Evolutionary conservation across 2,113 vertebrate genomes (phyloP).

Genomic region (Heloderma charlesbogerti): DNA sequence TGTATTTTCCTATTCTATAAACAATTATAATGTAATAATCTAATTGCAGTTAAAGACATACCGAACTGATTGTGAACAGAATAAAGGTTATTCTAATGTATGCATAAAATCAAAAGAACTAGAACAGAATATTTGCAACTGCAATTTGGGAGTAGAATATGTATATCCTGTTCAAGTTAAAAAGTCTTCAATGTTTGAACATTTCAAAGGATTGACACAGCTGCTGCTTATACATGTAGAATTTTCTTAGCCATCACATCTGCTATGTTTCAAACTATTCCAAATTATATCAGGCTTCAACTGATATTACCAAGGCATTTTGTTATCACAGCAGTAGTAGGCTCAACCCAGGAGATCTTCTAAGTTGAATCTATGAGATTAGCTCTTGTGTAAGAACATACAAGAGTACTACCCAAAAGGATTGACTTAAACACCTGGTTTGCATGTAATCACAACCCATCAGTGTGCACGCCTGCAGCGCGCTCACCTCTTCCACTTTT

Average conservation of each 20-base stretch:
- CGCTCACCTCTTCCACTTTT: no score
- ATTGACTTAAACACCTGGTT: background rate
- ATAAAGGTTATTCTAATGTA: background rate
- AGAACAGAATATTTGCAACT: background rate
- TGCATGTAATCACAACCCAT: no score
- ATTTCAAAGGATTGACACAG: conserved; percentile 1
- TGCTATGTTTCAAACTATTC: conserved; percentile 12
- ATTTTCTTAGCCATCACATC: conserved; percentile 15
- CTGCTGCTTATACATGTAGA: background rate
- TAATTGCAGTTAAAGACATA: background rate
- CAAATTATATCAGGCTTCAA: background rate
- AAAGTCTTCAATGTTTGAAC: background rate
- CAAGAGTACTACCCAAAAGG: background rate
- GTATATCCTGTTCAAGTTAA: background rate
- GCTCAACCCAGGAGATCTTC: background rate
- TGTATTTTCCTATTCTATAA: background rate
- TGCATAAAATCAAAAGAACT: background rate
- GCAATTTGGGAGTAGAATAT: background rate
- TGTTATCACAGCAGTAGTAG: background rate
- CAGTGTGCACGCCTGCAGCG: no score
- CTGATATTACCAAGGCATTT: background rate
- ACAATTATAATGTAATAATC: background rate
- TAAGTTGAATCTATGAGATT: background rate
- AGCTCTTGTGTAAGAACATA: background rate
- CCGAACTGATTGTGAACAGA: conserved; percentile 1